A percentile compares a stretch with the other conserved stretches of the same genome.
These are phyloP conservation scores for Periparus ater DNA, from an alignment of 2,797 vertebrate genomes.

Conservation along the genomic window DNA sequence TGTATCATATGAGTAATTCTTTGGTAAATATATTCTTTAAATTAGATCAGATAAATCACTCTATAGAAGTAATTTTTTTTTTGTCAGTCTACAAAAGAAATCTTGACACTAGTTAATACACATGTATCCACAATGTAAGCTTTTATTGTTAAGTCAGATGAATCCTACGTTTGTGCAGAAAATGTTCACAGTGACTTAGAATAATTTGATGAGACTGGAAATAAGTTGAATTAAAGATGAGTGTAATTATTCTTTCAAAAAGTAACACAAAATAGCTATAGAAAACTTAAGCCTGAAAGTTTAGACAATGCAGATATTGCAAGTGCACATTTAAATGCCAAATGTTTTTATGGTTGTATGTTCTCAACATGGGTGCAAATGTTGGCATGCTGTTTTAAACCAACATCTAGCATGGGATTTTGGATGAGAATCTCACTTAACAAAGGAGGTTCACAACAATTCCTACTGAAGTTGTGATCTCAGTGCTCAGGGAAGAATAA, in stretches of 20 bases:
- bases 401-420: background rate
- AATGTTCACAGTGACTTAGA: background rate
- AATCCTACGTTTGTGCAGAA: background rate
- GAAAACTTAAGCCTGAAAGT: background rate
- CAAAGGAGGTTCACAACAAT: background rate
- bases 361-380: background rate
- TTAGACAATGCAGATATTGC: background rate
- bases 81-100: background rate
- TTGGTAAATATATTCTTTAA: background rate
- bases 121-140: background rate
- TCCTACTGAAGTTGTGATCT: background rate
- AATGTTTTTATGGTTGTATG: accelerated
- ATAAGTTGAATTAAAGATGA: background rate
- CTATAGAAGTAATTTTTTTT: background rate
- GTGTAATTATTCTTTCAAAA: background rate
- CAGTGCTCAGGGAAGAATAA: background rate
- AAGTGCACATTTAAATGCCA: background rate
- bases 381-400: background rate
- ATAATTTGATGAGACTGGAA: background rate
- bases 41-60: background rate
- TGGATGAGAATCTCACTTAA: background rate
- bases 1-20: background rate
- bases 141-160: background rate
- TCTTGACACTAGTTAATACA: background rate
- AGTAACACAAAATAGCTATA: background rate